phyloP scores from a whole-genome alignment of 2,888 invertebrate species.

The Leptarthrus brevirostris region DNA sequence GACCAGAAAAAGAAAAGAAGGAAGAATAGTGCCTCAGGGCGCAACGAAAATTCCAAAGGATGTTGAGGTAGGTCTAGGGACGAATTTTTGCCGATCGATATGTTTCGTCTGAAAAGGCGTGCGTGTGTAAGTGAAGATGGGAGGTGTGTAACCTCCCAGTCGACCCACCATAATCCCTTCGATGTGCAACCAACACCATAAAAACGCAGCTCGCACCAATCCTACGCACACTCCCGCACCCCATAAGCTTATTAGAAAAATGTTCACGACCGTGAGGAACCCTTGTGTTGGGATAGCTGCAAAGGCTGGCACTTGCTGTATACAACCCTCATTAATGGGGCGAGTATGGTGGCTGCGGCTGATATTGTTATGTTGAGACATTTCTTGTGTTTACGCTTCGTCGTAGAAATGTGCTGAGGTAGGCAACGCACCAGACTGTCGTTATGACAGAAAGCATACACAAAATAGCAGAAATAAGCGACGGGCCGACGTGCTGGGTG shows the following conservation, averaged over 20 bases:
- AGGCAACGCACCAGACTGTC: conserved; percentile 46
- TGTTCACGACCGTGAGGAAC: not conserved
- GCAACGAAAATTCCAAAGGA: conserved; percentile 46
- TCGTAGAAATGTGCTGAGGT: conserved; percentile 43
- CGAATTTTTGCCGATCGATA: conserved; percentile 53
- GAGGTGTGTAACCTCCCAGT: conserved; percentile 4
- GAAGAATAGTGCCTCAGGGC: conserved; percentile 21
- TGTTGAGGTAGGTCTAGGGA: conserved; percentile 54
- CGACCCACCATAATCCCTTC: not conserved
- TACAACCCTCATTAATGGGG: not conserved
- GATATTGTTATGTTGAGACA: conserved; percentile 25
- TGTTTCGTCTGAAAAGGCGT: conserved; percentile 53
- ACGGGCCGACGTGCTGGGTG: conserved; percentile 13
- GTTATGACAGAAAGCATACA: conserved; percentile 42
- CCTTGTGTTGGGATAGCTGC: conserved; percentile 12
- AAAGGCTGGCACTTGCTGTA: conserved; percentile 5
- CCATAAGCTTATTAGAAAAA: conserved; percentile 40
- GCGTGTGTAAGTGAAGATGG: conserved; percentile 31
- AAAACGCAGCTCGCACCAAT: conserved; percentile 15
- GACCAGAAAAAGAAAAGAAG: conserved; percentile 37
- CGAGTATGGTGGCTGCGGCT: not conserved
- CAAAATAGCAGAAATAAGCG: conserved; percentile 16
- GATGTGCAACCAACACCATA: conserved; percentile 27
- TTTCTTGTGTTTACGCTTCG: conserved; percentile 45
- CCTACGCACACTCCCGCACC: conserved; percentile 33